Evolutionary conservation across 2,113 vertebrate species (phyloP).

Genomic region (Ailurus styani): DNA sequence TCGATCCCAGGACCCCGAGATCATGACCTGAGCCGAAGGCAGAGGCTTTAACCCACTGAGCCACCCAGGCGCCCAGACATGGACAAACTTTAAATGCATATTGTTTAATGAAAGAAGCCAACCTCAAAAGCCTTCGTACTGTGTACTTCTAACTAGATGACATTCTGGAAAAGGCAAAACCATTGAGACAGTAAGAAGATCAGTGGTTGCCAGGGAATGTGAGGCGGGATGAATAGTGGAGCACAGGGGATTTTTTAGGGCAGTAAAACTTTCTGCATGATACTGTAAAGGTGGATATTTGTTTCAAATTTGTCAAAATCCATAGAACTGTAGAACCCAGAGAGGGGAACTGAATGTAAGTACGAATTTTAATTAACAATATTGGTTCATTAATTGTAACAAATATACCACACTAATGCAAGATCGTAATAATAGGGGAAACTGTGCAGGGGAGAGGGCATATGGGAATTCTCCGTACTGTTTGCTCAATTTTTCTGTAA

Average conservation of each 20-base stretch:
- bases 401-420: not conserved
- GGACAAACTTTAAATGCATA: not conserved
- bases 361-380: not conserved
- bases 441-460: not conserved
- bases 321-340: not conserved
- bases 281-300: not conserved
- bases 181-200: not conserved
- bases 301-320: not conserved
- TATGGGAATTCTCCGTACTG: slow-evolving; percentile 43
- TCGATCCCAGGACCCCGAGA: too few species aligned
- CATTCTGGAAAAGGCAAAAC: not conserved
- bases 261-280: not conserved
- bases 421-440: not conserved
- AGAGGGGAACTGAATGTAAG: not conserved
- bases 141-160: not conserved
- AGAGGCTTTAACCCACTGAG: too few species aligned
- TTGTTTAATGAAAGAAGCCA: not conserved
- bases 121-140: not conserved
- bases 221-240: not conserved
- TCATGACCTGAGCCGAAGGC: too few species aligned
- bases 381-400: not conserved
- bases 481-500: slow-evolving; percentile 29
- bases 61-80: too few species aligned
- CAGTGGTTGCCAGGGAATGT: not conserved
- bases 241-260: not conserved